These are phyloP conservation scores for Mallotus villosus DNA, from an alignment of 2,797 vertebrate species.

Conservation along the genomic window DNA sequence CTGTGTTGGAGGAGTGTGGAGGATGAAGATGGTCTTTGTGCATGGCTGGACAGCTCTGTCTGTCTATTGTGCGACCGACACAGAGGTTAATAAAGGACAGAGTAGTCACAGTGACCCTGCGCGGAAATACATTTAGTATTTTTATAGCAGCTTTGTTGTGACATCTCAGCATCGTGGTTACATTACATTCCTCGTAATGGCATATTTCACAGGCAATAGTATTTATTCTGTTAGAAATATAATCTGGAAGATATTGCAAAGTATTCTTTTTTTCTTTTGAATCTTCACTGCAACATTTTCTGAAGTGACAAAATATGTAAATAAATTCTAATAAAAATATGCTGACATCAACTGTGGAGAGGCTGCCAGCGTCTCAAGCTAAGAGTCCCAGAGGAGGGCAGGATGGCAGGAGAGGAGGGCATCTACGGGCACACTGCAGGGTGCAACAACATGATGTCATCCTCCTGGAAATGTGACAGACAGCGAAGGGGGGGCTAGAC, in stretches of 20 bases:
- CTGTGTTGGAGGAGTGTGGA: not conserved
- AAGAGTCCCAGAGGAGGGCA: not conserved
- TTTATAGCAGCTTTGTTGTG: not conserved
- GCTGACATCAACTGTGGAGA: not conserved
- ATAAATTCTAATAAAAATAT: not conserved
- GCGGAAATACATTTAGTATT: not conserved
- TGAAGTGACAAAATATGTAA: not conserved
- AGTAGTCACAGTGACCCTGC: not conserved
- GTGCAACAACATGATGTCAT: not conserved
- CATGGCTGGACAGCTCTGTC: not conserved
- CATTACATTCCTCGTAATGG: not conserved
- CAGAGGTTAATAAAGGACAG: not conserved
- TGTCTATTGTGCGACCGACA: not conserved
- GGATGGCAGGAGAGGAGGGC: not conserved
- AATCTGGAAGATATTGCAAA: no score
- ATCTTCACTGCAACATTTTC: not conserved
- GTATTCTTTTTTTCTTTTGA: not conserved
- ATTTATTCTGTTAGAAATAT: not conserved
- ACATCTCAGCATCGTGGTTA: not conserved
- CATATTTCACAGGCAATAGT: not conserved
- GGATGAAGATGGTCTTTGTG: slow-evolving; percentile 3
- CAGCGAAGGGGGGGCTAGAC: not conserved
- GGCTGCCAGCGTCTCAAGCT: not conserved
- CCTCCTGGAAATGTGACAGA: slow-evolving; percentile 1
- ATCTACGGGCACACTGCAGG: not conserved